Conservation (phyloP, 2,113 vertebrate species). For the Azemiops feae region DNA sequence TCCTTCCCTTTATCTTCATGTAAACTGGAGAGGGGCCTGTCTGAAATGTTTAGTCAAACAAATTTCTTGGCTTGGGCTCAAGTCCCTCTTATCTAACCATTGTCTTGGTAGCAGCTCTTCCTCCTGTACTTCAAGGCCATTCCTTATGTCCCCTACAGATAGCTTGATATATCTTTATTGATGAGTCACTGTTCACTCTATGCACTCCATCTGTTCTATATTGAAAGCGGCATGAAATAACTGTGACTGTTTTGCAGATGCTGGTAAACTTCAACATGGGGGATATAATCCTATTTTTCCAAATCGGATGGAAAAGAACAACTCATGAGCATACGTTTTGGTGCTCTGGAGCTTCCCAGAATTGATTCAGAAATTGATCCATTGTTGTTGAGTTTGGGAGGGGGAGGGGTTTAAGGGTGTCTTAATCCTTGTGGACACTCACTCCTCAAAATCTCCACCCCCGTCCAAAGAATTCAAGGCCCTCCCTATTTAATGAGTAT, state of each 20-base stretch:
- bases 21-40: background rate
- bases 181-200: background rate
- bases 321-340: background rate
- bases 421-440: background rate
- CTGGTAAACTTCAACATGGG: background rate
- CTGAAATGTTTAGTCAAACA: background rate
- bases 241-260: background rate
- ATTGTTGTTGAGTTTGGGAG: background rate
- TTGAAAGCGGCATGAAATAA: background rate
- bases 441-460: background rate
- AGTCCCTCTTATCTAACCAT: background rate
- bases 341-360: background rate
- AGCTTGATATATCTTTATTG: background rate
- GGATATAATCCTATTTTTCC: background rate
- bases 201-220: background rate
- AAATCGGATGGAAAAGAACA: background rate
- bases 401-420: background rate
- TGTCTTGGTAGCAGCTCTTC: background rate
- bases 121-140: background rate
- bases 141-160: background rate
- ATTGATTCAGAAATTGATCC: background rate
- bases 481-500: background rate
- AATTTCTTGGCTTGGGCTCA: background rate
- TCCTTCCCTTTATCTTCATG: background rate
- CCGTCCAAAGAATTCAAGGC: background rate